These are phyloP conservation scores for Poeciliopsis turrubarensis DNA, from an alignment of 2,113 vertebrate species.

Conservation along the genomic window DNA sequence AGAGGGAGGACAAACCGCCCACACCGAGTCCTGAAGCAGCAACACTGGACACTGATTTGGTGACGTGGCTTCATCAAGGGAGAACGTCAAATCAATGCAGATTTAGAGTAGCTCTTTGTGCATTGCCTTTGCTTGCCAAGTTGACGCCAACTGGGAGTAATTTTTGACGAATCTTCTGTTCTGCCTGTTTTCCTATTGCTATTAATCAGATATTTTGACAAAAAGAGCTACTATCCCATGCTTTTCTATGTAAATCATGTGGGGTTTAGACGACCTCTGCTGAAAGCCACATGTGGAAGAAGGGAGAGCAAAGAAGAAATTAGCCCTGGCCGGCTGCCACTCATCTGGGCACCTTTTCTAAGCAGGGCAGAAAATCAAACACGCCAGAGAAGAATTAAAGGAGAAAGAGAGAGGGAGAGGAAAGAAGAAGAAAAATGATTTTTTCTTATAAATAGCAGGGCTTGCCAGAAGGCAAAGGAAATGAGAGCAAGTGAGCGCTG, in stretches of 20 bases:
- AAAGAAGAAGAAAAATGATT: slow-evolving; percentile 80
- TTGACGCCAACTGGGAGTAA: background rate
- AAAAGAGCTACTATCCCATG: background rate
- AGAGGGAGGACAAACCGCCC: background rate
- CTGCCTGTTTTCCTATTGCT: background rate
- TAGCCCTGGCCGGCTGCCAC: slow-evolving; percentile 81
- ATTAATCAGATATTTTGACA: background rate
- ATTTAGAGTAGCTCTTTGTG: background rate
- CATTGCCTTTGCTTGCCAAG: background rate
- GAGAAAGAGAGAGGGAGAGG: slow-evolving; percentile 49
- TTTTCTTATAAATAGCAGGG: slow-evolving; percentile 86
- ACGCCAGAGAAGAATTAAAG: slow-evolving; percentile 82
- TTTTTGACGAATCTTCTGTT: background rate
- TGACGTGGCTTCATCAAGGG: background rate
- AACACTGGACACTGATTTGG: background rate
- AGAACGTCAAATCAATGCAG: background rate
- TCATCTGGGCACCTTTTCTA: slow-evolving; percentile 84
- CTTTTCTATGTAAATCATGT: slow-evolving; percentile 22
- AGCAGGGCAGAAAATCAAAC: slow-evolving; percentile 85
- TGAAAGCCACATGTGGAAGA: slow-evolving; percentile 59
- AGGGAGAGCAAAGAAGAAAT: slow-evolving; percentile 46
- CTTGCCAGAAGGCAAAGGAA: slow-evolving; percentile 86
- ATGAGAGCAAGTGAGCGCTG: slow-evolving; percentile 82
- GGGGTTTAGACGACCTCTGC: slow-evolving; percentile 35
- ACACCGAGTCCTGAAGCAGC: background rate